Base-by-base conservation (phyloP, 2,888 invertebrate species). In the Pharmacophagus antenor region DNA sequence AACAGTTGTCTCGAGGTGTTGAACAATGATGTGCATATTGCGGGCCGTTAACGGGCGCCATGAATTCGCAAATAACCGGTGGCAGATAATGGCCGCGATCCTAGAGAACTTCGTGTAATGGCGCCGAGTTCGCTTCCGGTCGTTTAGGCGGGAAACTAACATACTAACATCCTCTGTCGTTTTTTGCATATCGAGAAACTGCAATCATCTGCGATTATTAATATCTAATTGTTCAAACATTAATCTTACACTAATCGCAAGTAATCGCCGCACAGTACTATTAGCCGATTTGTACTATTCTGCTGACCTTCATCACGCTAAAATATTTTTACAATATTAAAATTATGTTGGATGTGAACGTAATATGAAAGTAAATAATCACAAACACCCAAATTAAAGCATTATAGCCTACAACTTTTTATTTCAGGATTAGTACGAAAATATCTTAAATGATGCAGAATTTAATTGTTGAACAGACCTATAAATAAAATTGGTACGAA, bases 41-140 rank as follows among this genome's bases (percentile, higher is more conserved):
- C 44, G 31, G 44, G 55, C n/a, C 55, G 59, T 22, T 53, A 58
- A 49, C 60, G 51, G 48, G 50, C 56, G 61, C 52, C 52, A 56
- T 56, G 61, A 60, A 60, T 60, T 56, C 48, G 27, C 56, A 53
- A 56, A 56, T 47, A 67, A 70, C 70, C 72, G 73, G 75, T 69
- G 69, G 70, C 70, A 64, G 64, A 62, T 81, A 80, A 80, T 82
- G 72, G 70, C 64, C 66, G 68, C 69, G 71, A 72, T 77, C 71
- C 76, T 78, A 73, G 77, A 80, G 77, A 78, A 77, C 68, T 70
- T 65, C 67, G 63, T 61, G 65, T 72, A 71, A 71, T 69, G 56
- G 41, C 51, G 25, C 25, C 25, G 21, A 23, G 55, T 17, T 27
- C 50, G 46, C 25, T 51, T 51, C 54, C 60, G 23, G 37, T 12